These are phyloP conservation scores for Nomada lathburiana DNA, from an alignment of 2,888 invertebrate genomes.

Conservation along the genomic window DNA sequence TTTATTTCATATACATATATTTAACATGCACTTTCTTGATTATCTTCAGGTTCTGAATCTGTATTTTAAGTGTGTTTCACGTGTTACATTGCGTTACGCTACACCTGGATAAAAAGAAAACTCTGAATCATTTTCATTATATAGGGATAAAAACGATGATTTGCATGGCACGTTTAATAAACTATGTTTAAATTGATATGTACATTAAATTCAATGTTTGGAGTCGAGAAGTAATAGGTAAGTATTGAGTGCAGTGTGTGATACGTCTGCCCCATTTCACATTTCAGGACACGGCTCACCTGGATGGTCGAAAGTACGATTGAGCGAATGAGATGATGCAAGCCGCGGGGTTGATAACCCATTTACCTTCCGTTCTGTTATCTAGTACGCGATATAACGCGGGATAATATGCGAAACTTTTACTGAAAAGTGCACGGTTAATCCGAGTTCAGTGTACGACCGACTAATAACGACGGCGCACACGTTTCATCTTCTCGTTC, in stretches of 20 bases:
- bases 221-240: neutral
- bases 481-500: slow-evolving; percentile 4
- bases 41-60: too few relatives aligned
- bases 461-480: slow-evolving; percentile 47
- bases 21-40: too few relatives aligned
- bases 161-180: too few relatives aligned
- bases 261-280: neutral
- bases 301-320: slow-evolving; percentile 39
- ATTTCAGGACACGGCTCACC: neutral
- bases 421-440: slow-evolving; percentile 58
- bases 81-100: too few relatives aligned
- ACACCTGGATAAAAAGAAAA: too few relatives aligned
- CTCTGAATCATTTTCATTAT: too few relatives aligned
- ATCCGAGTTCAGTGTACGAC: slow-evolving; percentile 44
- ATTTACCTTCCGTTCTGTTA: slow-evolving; percentile 63
- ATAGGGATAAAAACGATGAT: too few relatives aligned
- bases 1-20: too few relatives aligned
- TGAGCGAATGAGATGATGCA: slow-evolving; percentile 56
- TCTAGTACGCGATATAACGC: slow-evolving; percentile 52
- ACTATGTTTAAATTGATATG: too few relatives aligned
- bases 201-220: neutral
- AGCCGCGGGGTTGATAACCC: slow-evolving; percentile 56
- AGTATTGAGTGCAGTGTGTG: neutral
- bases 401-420: slow-evolving; percentile 68
- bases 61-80: too few relatives aligned